Evolutionary conservation across 2,888 invertebrate genomes (phyloP), one percentile per base, ranked within the genome.

Genomic region (Drosophila setosimentum): DNA sequence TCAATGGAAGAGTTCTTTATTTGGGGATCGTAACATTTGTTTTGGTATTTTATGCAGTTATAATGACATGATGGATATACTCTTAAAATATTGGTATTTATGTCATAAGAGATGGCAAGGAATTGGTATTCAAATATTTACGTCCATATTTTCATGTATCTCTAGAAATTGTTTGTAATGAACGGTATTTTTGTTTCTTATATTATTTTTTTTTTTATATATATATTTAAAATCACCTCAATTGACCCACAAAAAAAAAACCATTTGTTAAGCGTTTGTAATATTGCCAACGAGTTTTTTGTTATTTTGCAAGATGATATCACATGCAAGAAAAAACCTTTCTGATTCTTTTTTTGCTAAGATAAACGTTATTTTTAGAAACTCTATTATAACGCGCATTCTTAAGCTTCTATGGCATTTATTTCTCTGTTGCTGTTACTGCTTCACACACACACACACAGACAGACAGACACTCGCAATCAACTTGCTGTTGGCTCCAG

Each of bases 331-430:
- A 69, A 35, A 68, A 40, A 55, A 16, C 10, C 40, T 30, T 21
- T 40, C 21, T 24, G 33, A 33, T 5, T 33, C 10, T 29, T 35
- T 57, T 69, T 45, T 45, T 11, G 45, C 51, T n/a, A 53, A 50
- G 65, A 32, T 48, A 48, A 57, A 48, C 62, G 68, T 71, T 76
- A 71, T 80, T 78, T 71, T 62, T 76, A 80, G 76, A 80, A 64
- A 76, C 73, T 78, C 67, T 48, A 61, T 80, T 60, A 58, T 59
- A 58, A 48, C 21, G 53, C 55, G 45, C 66, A 69, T 77, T 79
- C 66, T 37, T 45, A 66, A 75, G 37, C 32, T 61, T 53, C 67
- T 58, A 62, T 68, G 51, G 80, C 64, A 67, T 51, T 64, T 67
- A 58, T 37, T 51, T 27, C 32, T 13, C 40, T 51, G 16, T 57